Evolutionary conservation across 2,113 vertebrate genomes (phyloP).

Genomic region (Laticauda colubrina): DNA sequence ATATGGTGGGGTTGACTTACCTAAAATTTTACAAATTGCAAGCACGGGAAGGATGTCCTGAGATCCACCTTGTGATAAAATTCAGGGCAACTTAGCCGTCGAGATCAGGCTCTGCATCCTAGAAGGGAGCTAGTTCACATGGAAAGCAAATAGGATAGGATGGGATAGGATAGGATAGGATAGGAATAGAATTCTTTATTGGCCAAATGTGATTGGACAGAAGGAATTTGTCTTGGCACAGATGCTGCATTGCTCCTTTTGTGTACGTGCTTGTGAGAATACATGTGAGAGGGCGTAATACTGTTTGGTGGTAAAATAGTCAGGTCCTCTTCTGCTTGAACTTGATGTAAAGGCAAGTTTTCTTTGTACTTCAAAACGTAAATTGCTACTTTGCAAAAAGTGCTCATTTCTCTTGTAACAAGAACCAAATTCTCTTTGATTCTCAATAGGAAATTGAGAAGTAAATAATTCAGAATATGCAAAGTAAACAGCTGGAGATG

Average conservation of each 20-base stretch:
- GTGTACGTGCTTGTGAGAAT: neutral
- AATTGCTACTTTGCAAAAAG: conserved; percentile 5
- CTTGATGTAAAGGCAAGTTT: neutral
- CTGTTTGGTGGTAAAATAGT: neutral
- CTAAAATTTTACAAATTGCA: neutral
- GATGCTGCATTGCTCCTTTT: neutral
- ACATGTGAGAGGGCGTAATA: neutral
- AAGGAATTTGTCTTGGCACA: no score
- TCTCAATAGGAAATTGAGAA: neutral
- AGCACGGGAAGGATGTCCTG: neutral
- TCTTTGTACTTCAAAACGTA: neutral
- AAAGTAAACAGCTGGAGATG: neutral
- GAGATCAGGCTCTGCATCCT: neutral
- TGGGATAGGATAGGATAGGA: no score
- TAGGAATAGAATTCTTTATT: no score
- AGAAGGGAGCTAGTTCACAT: neutral
- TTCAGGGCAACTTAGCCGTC: neutral
- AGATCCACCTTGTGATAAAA: neutral
- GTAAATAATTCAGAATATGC: neutral
- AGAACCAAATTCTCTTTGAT: neutral
- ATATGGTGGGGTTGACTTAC: neutral
- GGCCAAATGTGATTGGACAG: no score
- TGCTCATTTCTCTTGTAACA: neutral
- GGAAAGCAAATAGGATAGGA: neutral
- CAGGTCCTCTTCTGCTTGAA: neutral